Evolutionary conservation across 2,888 invertebrate genomes (phyloP).

Genomic region (Eristalis pertinax): DNA sequence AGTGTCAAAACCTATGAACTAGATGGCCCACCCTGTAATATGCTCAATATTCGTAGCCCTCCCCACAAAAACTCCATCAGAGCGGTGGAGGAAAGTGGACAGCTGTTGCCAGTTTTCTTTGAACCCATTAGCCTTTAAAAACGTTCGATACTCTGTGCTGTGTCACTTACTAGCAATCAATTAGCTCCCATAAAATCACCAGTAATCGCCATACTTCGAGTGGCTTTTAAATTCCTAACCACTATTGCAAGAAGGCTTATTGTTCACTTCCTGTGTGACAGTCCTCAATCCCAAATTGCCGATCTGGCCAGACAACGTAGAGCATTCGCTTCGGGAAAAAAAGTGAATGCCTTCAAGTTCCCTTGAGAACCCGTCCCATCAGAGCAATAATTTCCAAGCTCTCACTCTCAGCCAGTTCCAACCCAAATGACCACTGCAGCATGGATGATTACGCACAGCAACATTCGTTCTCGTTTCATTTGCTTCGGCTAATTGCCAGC

Average conservation of each 20-base stretch:
- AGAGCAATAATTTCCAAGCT: background rate
- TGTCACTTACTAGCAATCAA: too few relatives aligned
- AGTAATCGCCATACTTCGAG: background rate
- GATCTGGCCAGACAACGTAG: background rate
- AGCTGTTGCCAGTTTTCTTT: too few relatives aligned
- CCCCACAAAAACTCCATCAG: too few relatives aligned
- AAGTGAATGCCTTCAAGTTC: background rate
- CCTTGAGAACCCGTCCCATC: background rate
- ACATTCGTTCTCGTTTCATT: background rate
- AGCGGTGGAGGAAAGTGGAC: too few relatives aligned
- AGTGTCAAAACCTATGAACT: too few relatives aligned
- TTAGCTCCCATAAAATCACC: background rate
- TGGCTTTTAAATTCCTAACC: background rate
- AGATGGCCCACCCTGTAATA: too few relatives aligned
- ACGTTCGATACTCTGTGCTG: too few relatives aligned
- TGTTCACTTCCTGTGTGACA: background rate
- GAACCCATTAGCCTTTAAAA: too few relatives aligned
- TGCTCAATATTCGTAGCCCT: too few relatives aligned
- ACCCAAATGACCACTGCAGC: background rate
- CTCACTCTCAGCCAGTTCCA: background rate
- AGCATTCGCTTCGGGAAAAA: background rate
- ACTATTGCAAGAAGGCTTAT: background rate
- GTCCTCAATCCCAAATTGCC: background rate
- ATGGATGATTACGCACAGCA: background rate
- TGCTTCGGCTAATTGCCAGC: background rate